A percentile compares a stretch with the other conserved stretches of the same genome.
Evolutionary conservation across 2,113 vertebrate species (phyloP).

Genomic region (Pachyramphus minor): DNA sequence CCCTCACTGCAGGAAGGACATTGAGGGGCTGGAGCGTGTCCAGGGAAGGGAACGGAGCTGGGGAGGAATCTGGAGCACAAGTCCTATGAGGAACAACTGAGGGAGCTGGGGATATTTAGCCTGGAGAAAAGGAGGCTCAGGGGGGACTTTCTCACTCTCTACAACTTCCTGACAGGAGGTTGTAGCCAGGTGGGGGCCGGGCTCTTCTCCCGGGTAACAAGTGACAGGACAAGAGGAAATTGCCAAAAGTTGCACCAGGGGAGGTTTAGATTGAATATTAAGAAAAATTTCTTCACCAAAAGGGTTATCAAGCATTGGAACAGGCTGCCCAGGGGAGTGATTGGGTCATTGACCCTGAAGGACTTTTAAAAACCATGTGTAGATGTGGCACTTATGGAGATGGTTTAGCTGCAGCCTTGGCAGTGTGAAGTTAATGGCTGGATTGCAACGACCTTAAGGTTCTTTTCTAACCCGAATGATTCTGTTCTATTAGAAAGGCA

Average conservation of each 20-base stretch:
- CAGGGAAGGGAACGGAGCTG: background rate
- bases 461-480: background rate
- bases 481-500: background rate
- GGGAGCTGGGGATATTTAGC: background rate
- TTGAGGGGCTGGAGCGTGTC: background rate
- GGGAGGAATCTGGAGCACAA: background rate
- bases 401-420: background rate
- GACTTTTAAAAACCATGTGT: background rate
- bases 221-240: background rate
- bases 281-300: background rate
- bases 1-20: background rate
- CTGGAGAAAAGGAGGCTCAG: background rate
- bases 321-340: background rate
- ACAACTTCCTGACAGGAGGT: background rate
- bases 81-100: background rate
- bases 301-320: background rate
- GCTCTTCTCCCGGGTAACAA: background rate
- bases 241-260: background rate
- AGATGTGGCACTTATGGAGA: rapidly evolving
- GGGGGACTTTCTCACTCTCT: background rate
- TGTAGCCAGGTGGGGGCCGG: background rate
- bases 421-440: background rate
- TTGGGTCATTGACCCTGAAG: background rate
- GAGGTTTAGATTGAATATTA: background rate
- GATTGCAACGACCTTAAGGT: background rate